A percentile compares a stretch with the other conserved stretches of the same genome.
Evolutionary conservation across 2,113 vertebrate genomes (phyloP).

Genomic region (Daphoenositta chrysoptera): DNA sequence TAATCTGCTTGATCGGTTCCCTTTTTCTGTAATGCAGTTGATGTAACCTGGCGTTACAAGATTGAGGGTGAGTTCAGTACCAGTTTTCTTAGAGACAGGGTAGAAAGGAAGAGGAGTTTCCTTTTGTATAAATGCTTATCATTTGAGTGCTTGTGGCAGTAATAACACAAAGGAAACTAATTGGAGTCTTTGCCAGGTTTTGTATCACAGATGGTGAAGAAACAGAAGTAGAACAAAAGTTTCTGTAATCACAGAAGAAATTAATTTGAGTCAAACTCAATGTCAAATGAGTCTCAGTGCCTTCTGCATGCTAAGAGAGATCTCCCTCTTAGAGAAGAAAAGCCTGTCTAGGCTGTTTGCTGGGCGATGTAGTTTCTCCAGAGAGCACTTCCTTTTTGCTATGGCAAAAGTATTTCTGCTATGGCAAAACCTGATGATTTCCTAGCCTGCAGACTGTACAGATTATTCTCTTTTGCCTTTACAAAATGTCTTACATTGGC

Average conservation of each 20-base stretch:
- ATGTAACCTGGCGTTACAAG: neutral
- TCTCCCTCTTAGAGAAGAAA: neutral
- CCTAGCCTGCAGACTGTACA: neutral
- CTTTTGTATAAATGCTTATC: constrained; percentile 19
- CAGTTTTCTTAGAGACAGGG: neutral
- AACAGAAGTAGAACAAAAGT: constrained; percentile 58
- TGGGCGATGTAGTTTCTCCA: neutral
- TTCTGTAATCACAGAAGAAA: constrained; percentile 35
- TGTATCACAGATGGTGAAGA: constrained; percentile 48
- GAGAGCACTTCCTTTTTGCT: neutral
- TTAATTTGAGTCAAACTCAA: constrained; percentile 8
- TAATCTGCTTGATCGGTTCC: neutral
- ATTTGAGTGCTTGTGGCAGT: constrained; percentile 10
- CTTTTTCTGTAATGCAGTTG: neutral
- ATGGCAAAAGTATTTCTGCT: neutral
- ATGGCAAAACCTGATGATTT: neutral
- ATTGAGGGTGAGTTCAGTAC: neutral
- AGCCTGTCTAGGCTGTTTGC: neutral
- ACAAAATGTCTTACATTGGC: neutral
- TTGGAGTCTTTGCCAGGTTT: constrained; percentile 44
- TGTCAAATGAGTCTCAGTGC: constrained; percentile 8
- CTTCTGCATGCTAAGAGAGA: neutral
- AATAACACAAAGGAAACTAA: constrained; percentile 53
- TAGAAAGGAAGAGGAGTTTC: constrained; percentile 34
- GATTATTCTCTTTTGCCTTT: neutral